Evolutionary conservation across 1,140 invertebrate species (phyloP).

Genomic region (Polypedilum pembai): DNA sequence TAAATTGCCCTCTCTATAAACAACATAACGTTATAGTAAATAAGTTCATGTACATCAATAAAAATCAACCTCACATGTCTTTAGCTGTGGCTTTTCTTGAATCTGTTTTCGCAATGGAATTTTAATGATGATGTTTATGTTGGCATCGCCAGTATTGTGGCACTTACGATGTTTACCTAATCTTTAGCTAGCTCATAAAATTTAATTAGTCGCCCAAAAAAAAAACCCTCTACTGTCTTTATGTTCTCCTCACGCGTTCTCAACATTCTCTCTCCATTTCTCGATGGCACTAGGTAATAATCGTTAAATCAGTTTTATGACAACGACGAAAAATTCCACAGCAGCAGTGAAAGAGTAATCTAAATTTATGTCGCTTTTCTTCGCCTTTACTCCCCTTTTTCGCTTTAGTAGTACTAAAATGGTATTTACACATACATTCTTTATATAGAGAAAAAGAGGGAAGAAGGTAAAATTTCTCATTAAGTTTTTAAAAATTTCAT

Average conservation of each 20-base stretch:
- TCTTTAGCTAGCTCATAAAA: constrained; percentile 4
- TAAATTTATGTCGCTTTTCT: background rate
- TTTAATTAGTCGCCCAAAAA: background rate
- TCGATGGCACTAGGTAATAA: constrained; percentile 17
- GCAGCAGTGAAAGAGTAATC: background rate
- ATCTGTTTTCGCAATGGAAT: background rate
- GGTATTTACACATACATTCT: too few species aligned
- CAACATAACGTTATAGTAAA: background rate
- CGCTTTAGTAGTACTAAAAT: too few species aligned
- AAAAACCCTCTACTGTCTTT: background rate
- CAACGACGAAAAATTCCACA: background rate
- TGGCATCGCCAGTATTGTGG: background rate
- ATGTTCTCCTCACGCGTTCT: background rate
- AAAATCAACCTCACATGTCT: background rate
- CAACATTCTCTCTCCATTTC: background rate
- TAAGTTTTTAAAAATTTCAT: background rate
- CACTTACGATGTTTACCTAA: background rate
- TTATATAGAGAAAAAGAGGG: too few species aligned
- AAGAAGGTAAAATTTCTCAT: background rate
- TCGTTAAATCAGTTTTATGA: constrained; percentile 28
- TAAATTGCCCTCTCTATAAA: too few species aligned
- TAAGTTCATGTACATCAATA: constrained; percentile 11
- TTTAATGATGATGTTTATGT: background rate
- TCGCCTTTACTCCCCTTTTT: background rate
- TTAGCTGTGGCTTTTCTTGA: background rate